phyloP scores from a whole-genome alignment of 1,140 invertebrate genomes.

The Sitophilus oryzae region DNA sequence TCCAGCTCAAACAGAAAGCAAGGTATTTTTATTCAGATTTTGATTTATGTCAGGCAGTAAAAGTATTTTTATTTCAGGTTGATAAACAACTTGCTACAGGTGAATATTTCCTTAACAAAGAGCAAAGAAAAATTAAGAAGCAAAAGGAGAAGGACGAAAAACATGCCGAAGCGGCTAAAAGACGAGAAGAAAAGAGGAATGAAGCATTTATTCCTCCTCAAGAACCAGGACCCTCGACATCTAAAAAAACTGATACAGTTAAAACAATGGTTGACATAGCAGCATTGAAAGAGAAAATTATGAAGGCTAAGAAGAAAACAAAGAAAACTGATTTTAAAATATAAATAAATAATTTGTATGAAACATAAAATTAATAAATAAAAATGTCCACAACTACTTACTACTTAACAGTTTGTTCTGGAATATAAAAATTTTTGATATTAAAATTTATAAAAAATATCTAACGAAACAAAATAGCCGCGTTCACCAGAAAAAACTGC shows the following conservation, averaged over 20 bases:
- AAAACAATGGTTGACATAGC: constrained; percentile 55
- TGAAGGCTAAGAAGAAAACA: constrained; percentile 49
- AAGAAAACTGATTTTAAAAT: constrained; percentile 10
- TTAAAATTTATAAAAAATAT: no score
- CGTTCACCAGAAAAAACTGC: no score
- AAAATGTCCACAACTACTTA: no score
- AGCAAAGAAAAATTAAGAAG: constrained; percentile 68
- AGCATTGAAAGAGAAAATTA: constrained; percentile 66
- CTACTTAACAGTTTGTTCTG: no score
- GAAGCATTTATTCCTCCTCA: constrained; percentile 83
- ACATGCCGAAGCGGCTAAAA: constrained; percentile 62
- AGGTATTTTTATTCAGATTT: constrained; percentile 44
- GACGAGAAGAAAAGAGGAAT: constrained; percentile 68
- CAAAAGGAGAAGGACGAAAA: constrained; percentile 71
- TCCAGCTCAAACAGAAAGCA: constrained; percentile 85
- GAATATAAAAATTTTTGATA: no score
- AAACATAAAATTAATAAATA: no score
- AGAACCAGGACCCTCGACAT: constrained; percentile 32
- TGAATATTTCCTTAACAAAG: constrained; percentile 91
- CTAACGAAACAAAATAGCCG: no score
- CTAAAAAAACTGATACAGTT: constrained; percentile 28
- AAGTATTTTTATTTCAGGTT: constrained; percentile 46
- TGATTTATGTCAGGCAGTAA: constrained; percentile 7
- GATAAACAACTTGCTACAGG: constrained; percentile 92
- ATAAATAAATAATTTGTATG: no score